Percentiles rank a stretch among this genome's conserved stretches.
These are phyloP conservation scores for Pelobates cultripes DNA, from an alignment of 2,797 vertebrate species.

Conservation along the genomic window DNA sequence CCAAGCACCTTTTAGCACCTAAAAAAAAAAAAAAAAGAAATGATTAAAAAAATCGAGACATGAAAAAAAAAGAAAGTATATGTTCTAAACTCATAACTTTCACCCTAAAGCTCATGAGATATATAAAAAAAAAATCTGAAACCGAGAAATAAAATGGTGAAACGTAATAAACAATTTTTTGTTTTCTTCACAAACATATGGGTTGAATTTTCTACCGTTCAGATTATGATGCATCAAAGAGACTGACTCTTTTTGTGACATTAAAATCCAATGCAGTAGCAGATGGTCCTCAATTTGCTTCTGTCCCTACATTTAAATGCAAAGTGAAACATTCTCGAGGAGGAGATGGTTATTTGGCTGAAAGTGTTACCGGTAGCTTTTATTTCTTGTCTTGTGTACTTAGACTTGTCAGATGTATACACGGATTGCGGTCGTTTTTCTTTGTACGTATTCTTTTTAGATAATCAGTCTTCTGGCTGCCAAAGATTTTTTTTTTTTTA, in stretches of 20 bases:
- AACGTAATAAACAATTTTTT: slow-evolving; percentile 59
- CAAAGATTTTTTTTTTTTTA: neutral
- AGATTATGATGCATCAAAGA: slow-evolving; percentile 57
- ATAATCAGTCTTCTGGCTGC: slow-evolving; percentile 35
- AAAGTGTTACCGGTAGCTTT: slow-evolving; percentile 30
- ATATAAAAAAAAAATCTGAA: too few species aligned
- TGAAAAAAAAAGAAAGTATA: too few species aligned
- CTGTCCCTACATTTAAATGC: slow-evolving; percentile 52
- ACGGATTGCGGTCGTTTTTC: too few species aligned
- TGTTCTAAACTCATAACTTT: too few species aligned
- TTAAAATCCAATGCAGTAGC: slow-evolving; percentile 42
- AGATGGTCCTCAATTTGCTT: slow-evolving; percentile 53
- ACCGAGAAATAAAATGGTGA: slow-evolving; percentile 2
- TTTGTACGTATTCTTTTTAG: slow-evolving; percentile 33
- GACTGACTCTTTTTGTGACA: slow-evolving; percentile 41
- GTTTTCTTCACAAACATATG: slow-evolving; percentile 61
- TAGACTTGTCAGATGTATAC: slow-evolving; percentile 31
- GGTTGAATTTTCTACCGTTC: slow-evolving; percentile 47
- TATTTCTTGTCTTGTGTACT: slow-evolving; percentile 48
- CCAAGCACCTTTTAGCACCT: too few species aligned
- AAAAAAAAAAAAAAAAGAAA: too few species aligned
- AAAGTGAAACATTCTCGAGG: slow-evolving; percentile 31
- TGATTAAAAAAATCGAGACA: too few species aligned
- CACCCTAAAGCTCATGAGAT: too few species aligned
- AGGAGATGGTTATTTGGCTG: slow-evolving; percentile 27